Conservation (phyloP, 2,888 invertebrate species). For the Sturmia bella region DNA sequence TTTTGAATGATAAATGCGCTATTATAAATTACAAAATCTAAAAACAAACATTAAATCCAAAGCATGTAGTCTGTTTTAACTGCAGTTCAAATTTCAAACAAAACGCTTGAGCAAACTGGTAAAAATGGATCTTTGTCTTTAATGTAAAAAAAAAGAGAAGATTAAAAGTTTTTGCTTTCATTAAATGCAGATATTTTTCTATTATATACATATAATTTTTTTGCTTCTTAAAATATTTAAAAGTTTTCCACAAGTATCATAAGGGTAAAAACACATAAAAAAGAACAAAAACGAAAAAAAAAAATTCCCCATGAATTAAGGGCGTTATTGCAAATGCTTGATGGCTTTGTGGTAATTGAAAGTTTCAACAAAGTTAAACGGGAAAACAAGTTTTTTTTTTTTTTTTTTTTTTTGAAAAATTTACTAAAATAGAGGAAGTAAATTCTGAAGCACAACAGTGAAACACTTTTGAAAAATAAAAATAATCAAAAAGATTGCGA, state of each 20-base stretch:
- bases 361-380: slow-evolving; percentile 45
- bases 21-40: no score
- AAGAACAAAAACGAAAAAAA: neutral
- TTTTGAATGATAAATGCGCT: no score
- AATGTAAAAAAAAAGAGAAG: no score
- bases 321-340: slow-evolving; percentile 38
- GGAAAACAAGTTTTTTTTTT: neutral
- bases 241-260: slow-evolving; percentile 30
- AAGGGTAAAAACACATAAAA: neutral
- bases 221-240: slow-evolving; percentile 14
- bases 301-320: slow-evolving; percentile 19
- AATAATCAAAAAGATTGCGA: slow-evolving; percentile 16
- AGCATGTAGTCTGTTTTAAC: no score
- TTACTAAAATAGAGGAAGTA: slow-evolving; percentile 28
- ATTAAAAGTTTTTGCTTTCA: no score
- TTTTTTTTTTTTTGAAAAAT: slow-evolving; percentile 4
- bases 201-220: no score
- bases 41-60: no score
- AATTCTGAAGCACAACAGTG: slow-evolving; percentile 7
- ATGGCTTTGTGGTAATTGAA: slow-evolving; percentile 60
- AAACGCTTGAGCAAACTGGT: no score
- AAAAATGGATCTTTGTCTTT: no score
- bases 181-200: no score
- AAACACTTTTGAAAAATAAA: slow-evolving; percentile 1
- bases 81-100: no score